Base-by-base conservation (phyloP, 2,797 vertebrate species). In the Rhabdomys pumilio region DNA sequence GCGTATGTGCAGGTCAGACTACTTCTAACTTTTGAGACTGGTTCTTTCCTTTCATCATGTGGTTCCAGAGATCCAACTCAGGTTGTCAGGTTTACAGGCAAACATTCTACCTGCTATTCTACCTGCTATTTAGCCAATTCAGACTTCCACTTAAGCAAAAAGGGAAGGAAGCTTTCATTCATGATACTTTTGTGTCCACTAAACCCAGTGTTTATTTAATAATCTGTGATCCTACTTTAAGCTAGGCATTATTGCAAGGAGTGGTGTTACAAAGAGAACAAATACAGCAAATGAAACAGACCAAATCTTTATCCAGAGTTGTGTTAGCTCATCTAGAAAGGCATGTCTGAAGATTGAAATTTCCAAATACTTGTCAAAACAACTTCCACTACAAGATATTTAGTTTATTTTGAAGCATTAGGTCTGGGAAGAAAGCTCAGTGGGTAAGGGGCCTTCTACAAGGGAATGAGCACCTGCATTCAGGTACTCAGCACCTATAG, bases 321-420 rank as follows among this genome's bases (percentile, higher is more conserved):
- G 79, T 8, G 89, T 77, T 69, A 89, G 50, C n/a, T 95, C 8
- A 53, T 17, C 88, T 47, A 95, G 88, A 96, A 97, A 97, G 50
- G 85, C 9, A 72, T 59, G 34, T 5, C 24, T 55, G 15, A 94
- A 41, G 57, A 75, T 87, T 3, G 77, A 38, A 89, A 63, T 73
- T 82, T 95, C 82, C 41, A 88, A 84, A 81, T 79, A 90, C 2
- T 65, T 82, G 59, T 86, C 84, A 93, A 96, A 95, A 92, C 53
- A 85, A 91, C 31, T 92, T 92, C 67, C 69, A 94, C 34, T 41
- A 93, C 92, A 92, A 34, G 31, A 88, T 17, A 87, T 26, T 41
- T 82, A 22, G 24, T 96, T 96, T 57, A 38, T 38, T 38, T 38
- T 38, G 81, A 96, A 96, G 53, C 15, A 41, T 31, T 55, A 41